Base-by-base conservation (phyloP, 37 sponge, comb jelly and placozoan species). In the Lycopodina hypogea region DNA sequence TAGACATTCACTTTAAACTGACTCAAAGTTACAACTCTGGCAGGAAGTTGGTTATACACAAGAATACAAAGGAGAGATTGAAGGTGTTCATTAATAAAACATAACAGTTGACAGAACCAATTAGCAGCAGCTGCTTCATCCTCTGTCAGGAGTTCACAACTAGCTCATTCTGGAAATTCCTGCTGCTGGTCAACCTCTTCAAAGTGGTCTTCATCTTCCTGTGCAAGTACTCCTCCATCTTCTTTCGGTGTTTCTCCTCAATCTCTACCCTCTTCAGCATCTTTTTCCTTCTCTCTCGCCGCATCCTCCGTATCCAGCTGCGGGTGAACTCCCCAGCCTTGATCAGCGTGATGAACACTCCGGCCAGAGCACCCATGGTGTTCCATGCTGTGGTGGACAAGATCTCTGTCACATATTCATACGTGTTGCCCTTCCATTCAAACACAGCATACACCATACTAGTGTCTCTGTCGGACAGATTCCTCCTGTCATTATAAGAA, bases 331-430 rank as follows among this genome's bases (percentile, higher is more conserved):
- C 76, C 0, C 80, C 86, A 0, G 75, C 86, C 62, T 79, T 86
- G 3, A 74, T 23, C n/a, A 86, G 69, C 12, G 86, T 79, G n/a
- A 86, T 26, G 26, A 86, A 79, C 53, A 86, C 80, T 14, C 86
- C 86, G 41, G 78, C 77, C 57, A 86, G 42, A 21, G 86, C 58
- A 21, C 86, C 86, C 12, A 86, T 12, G 0, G 86, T 74, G 40
- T 62, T 86, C 68, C 67, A 79, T 4, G 64, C 64, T 3, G 64
- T 86, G 36, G 86, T 86, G 2, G 86, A 86, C 22, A 86, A 23
- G 17, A 86, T 79, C 21, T 79, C 76, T 23, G 18, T 35, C 14
- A 79, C 53, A 57, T 78, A 86, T 38, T 73, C 80, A 65, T 74
- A 86, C 1, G 56, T 61, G 40, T 36, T 24, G n/a, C n/a, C 26